These are phyloP conservation scores for Chalcis sispes DNA, from an alignment of 2,888 invertebrate species.

Conservation along the genomic window DNA sequence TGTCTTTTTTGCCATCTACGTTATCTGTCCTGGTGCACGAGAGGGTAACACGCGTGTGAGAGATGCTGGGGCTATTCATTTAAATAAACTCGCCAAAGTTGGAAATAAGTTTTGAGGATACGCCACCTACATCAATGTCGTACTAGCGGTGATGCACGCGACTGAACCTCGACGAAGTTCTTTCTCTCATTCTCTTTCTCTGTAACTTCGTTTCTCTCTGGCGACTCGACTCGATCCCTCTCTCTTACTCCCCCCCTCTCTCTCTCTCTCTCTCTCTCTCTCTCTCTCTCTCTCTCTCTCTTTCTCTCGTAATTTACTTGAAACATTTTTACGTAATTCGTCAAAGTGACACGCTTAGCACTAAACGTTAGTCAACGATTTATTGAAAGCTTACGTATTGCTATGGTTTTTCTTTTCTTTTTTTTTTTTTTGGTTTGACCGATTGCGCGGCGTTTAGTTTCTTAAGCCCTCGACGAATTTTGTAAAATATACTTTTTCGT, in stretches of 20 bases:
- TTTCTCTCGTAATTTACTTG: constrained; percentile 13
- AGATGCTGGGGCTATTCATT: constrained; percentile 46
- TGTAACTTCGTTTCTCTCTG: neutral
- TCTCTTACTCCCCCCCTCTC: neutral
- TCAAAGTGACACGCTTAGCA: constrained; percentile 25
- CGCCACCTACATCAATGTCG: constrained; percentile 55
- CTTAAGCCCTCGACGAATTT: no score
- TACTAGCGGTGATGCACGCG: constrained; percentile 41
- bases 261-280: neutral
- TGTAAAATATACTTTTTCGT: no score
- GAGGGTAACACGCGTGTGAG: constrained; percentile 13
- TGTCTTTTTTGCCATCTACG: neutral
- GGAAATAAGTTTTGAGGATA: constrained; percentile 55
- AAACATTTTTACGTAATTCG: constrained; percentile 16
- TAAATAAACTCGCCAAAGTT: constrained; percentile 54
- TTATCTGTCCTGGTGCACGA: constrained; percentile 33
- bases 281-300: neutral
- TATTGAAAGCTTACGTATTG: constrained; percentile 23
- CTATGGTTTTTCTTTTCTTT: no score
- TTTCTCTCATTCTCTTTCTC: neutral
- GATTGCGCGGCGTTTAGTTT: no score
- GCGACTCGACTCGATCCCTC: neutral
- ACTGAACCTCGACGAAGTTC: neutral
- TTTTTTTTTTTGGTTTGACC: no score
- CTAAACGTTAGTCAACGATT: constrained; percentile 12